Base-by-base conservation (phyloP, 2,113 vertebrate genomes). In the Emydura subglobosa region DNA sequence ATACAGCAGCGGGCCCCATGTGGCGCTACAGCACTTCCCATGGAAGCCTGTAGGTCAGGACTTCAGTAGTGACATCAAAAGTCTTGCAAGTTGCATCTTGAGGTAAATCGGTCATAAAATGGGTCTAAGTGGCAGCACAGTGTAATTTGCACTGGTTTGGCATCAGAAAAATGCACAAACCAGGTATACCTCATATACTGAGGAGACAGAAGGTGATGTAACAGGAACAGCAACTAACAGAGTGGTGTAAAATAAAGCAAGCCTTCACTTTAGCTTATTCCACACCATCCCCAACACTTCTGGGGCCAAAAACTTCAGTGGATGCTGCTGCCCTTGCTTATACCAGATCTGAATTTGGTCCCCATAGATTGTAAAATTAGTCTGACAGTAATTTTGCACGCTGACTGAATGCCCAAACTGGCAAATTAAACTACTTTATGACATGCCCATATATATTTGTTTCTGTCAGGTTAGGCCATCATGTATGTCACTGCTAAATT, bases 1-100 rank as follows among this genome's bases (percentile, higher is more conserved):
- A 12, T 0, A 0, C 27, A 76, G 1, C 31, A 2, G 0, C 1
- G 2, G 51, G 16, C 12, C 14, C 53, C 0, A 2, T 53, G 57
- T 29, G 61, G 53, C 74, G 74, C 11, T 87, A 5, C 22, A 6
- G 5, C 61, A n/a, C 13, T 27, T 24, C 54, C 0, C 5, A 5
- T 68, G 44, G 78, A 1, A 76, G 42, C 42, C 42, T 47, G 22
- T 76, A 44, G 29, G 31, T 25, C 5, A n/a, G 25, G 31, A n/a
- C 34, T 68, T 68, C 65, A 27, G 0, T 59, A 87, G n/a, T 54
- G 61, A 82, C 65, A 39, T 68, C 65, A 68, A 68, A 39, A 7
- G 34, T 85, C 7, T 74, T 83, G 31, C 6, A 6, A 27, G 2
- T 29, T 24, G 31, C 87, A 82, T 1, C 0, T 5, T 53, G 22